Evolutionary conservation across 2,888 invertebrate species (phyloP), one percentile per base, ranked within the genome.

Genomic region (Thelaira solivaga): DNA sequence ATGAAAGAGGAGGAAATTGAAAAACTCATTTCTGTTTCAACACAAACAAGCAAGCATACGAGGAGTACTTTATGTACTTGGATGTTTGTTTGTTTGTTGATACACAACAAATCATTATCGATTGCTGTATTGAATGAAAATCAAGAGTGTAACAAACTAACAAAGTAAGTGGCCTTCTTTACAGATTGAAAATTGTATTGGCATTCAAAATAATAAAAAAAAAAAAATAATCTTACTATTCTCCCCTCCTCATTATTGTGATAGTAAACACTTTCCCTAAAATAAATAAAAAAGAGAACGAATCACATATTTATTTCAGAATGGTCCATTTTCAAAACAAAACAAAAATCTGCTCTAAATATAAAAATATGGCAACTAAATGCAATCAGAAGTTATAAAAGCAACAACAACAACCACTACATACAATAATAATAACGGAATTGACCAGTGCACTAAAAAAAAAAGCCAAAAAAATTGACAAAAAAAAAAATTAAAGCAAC

Each of bases 151-250:
- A 67, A 59, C 43, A 59, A n/a, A 34, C 64, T 34, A 59, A 59
- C 36, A 74, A 65, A 55, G 57, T 45, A 72, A 55, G 11, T 24
- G 29, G 53, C 10, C 51, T 36, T 55, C 49, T 39, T 29, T 36
- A 22, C 18, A 67, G 43, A 45, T 67, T 53, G 41, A 65, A 69
- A 61, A 69, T 74, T 74, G n/a, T 78, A 74, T 74, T 78, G 69
- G 41, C 53, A 78, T 69, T 69, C 24, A 74, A 65, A 57, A 26
- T 1, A 26, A 8, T 8, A 31, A 72, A 47, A 36, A 10, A 6
- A 41, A 49, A 24, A 3, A 24, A 49, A 29, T 11, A 18, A 13
- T 7, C 26, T 26, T 24, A 13, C 36, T n/a, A 36, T 11, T 10
- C 2, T 34, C 5, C n/a, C 41, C 16, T 29, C 31, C 62, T 24